phyloP scores from a whole-genome alignment of 2,888 invertebrate genomes.

The Iphiclides podalirius region DNA sequence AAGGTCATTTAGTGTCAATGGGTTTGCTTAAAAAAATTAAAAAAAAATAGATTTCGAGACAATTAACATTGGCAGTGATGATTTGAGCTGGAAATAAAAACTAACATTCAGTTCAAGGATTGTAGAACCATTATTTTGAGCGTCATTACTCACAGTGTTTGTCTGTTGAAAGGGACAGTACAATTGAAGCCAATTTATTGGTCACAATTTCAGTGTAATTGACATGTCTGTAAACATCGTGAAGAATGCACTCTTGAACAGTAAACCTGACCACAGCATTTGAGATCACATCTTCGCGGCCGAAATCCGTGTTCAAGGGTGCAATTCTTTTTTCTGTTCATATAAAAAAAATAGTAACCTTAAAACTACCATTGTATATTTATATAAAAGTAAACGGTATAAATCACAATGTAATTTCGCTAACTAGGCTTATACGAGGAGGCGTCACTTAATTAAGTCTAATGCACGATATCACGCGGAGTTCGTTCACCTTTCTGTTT shows the following conservation, averaged over 20 bases:
- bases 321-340: slow-evolving; percentile 12
- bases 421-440: slow-evolving; percentile 60
- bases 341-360: slow-evolving; percentile 36
- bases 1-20: too few species aligned
- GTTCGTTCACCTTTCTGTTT: slow-evolving; percentile 35
- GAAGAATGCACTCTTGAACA: too few species aligned
- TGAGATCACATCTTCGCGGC: slow-evolving; percentile 72
- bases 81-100: slow-evolving; percentile 32
- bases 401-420: slow-evolving; percentile 72
- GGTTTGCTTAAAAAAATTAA: too few species aligned
- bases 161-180: too few species aligned
- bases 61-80: slow-evolving; percentile 58
- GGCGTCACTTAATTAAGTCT: slow-evolving; percentile 48
- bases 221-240: too few species aligned
- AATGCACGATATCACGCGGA: slow-evolving; percentile 68
- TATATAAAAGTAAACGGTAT: slow-evolving; percentile 44
- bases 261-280: slow-evolving; percentile 49
- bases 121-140: neutral
- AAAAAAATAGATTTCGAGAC: too few species aligned
- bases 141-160: too few species aligned
- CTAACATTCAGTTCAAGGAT: slow-evolving; percentile 11
- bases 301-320: slow-evolving; percentile 36
- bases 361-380: slow-evolving; percentile 54
- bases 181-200: too few species aligned
- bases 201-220: too few species aligned